Evolutionary conservation across 1,140 invertebrate species (phyloP), one percentile per base, ranked within the genome.

Genomic region (Halotydeus destructor): DNA sequence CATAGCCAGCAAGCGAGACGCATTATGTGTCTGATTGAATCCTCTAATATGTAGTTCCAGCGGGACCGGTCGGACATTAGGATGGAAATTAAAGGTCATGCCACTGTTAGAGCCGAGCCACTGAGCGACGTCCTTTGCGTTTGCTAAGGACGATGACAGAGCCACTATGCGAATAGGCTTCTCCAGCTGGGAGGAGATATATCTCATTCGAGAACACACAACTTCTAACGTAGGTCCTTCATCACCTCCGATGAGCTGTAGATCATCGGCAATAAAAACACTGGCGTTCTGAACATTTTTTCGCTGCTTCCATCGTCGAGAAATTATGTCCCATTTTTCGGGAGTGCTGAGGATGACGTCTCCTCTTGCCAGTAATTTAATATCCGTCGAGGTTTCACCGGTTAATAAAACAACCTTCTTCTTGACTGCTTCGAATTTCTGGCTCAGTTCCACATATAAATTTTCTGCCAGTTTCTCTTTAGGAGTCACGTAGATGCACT

Each of bases 271-370:
- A 46, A 99, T 91, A 53, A 99, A 94, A 2, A 99, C 64, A 48
- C 89, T 82, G 3, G 98, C 75, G 53, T 88, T 93, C 56, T 98
- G 91, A 0, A 99, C 89, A 43, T 93, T 91, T 59, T 96, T 96
- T 5, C 93, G 68, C 54, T 97, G 88, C 57, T 98, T 99, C 94
- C 94, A 99, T 45, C 93, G 68, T 45, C 94, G 67, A 0, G 93
- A 98, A 0, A 99, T 61, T 6, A 98, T 82, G 61, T 99, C 93
- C 94, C 94, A 99, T 53, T 94, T 91, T 51, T 98, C 91, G 2
- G 91, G 88, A 0, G 89, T 97, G 12, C 82, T 81, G 39, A 99
- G 77, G 5, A 99, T 79, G 19, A 99, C 75, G 60, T 97, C 83
- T 14, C 83, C 89, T 46, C 34, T 64, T 23, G 66, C 64, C 3